Conservation (phyloP, 1,140 invertebrate species). For the Ceratosolen solmsi region DNA sequence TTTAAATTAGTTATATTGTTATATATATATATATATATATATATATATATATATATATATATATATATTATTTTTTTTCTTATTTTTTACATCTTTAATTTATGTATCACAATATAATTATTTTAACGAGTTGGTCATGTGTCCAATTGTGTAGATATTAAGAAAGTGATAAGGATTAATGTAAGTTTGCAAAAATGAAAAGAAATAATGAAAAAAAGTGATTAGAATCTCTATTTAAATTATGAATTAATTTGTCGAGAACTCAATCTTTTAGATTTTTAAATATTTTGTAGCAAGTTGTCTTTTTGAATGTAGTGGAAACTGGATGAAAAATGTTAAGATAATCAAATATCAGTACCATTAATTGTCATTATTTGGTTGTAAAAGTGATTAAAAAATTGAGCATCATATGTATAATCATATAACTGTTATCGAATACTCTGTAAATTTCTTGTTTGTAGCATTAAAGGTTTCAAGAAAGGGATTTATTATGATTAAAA, state of each 20-base stretch:
- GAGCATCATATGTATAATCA: background rate
- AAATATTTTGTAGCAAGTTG: too few species aligned
- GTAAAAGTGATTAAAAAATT: background rate
- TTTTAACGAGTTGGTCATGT: conserved; percentile 4
- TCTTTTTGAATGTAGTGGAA: too few species aligned
- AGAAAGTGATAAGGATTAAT: background rate
- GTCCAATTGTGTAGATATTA: background rate
- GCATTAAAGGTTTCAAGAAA: background rate
- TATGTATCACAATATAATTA: background rate
- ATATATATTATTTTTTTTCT: too few species aligned
- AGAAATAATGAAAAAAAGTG: background rate
- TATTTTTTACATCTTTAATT: conserved; percentile 37
- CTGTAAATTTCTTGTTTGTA: background rate
- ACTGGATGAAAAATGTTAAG: background rate
- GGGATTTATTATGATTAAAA: background rate
- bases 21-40: too few species aligned
- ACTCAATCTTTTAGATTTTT: background rate
- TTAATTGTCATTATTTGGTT: background rate
- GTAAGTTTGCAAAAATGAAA: background rate
- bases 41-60: too few species aligned
- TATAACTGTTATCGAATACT: background rate
- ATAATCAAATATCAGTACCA: background rate
- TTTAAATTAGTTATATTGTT: conserved; percentile 27
- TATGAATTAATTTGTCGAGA: background rate
- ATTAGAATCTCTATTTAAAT: background rate